A percentile compares a stretch with the other conserved stretches of the same genome.
These are phyloP conservation scores for Pseudococcus jackbeardsleyi DNA, from an alignment of 2,888 invertebrate genomes.

Conservation along the genomic window DNA sequence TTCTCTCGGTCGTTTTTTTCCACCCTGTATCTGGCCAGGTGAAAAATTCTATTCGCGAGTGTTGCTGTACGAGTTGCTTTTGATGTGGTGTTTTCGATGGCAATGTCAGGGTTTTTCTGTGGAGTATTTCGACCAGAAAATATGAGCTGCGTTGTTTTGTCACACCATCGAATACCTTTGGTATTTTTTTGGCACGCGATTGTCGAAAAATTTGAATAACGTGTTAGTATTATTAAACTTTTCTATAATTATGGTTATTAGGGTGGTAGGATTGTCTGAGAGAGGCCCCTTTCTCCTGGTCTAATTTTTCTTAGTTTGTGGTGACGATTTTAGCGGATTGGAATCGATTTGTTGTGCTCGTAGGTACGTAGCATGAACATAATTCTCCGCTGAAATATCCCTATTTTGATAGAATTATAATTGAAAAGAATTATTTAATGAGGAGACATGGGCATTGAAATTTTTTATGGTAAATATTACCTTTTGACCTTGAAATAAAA, in stretches of 20 bases:
- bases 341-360: not conserved
- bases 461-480: too few relatives aligned
- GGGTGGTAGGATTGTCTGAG: not conserved
- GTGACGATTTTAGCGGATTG: not conserved
- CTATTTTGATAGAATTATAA: too few relatives aligned
- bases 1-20: not conserved
- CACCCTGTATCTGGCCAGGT: not conserved
- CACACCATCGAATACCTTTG: not conserved
- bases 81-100: not conserved
- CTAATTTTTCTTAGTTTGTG: not conserved
- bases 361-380: not conserved
- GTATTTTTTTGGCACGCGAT: not conserved
- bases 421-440: too few relatives aligned
- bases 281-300: not conserved
- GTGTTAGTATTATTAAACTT: constrained; percentile 4
- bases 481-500: too few relatives aligned
- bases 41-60: constrained; percentile 8
- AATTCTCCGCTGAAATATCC: too few relatives aligned
- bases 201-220: not conserved
- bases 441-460: too few relatives aligned
- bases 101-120: not conserved
- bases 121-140: not conserved
- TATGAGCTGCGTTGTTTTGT: not conserved
- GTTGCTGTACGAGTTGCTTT: not conserved
- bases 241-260: not conserved